Conservation (phyloP, 1,140 invertebrate species). For the Drosophila persimilis region DNA sequence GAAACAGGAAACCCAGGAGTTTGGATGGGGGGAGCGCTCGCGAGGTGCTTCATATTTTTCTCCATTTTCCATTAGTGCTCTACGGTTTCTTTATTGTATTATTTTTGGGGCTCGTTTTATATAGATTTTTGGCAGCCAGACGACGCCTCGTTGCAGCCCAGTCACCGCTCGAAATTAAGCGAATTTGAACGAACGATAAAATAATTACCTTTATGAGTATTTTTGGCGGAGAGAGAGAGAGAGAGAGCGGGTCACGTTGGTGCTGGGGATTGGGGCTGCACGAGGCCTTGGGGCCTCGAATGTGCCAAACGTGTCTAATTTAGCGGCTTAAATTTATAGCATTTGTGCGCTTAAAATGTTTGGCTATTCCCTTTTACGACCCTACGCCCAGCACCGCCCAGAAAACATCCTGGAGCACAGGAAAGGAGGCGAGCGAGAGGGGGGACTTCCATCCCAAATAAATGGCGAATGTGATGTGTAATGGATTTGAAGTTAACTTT, state of each 20-base stretch:
- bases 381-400: not conserved
- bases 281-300: conserved; percentile 15
- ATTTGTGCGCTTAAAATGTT: conserved; percentile 74
- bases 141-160: conserved; percentile 30
- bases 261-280: too few relatives aligned
- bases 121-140: conserved; percentile 38
- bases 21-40: too few relatives aligned
- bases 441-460: conserved; percentile 2
- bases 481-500: conserved; percentile 33
- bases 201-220: conserved; percentile 77
- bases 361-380: conserved; percentile 69
- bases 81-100: not conserved
- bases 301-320: conserved; percentile 75
- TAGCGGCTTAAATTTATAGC: conserved; percentile 75
- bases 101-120: conserved; percentile 18
- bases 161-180: conserved; percentile 63
- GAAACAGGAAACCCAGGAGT: conserved; percentile 15
- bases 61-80: conserved; percentile 56
- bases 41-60: conserved; percentile 47
- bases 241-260: too few relatives aligned
- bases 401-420: conserved; percentile 10
- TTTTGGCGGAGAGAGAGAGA: conserved; percentile 23
- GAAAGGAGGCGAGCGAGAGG: conserved; percentile 33
- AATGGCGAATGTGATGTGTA: conserved; percentile 22
- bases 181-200: conserved; percentile 73